Base-by-base conservation (phyloP, 2,797 vertebrate species). In the Corythornis leucogaster region DNA sequence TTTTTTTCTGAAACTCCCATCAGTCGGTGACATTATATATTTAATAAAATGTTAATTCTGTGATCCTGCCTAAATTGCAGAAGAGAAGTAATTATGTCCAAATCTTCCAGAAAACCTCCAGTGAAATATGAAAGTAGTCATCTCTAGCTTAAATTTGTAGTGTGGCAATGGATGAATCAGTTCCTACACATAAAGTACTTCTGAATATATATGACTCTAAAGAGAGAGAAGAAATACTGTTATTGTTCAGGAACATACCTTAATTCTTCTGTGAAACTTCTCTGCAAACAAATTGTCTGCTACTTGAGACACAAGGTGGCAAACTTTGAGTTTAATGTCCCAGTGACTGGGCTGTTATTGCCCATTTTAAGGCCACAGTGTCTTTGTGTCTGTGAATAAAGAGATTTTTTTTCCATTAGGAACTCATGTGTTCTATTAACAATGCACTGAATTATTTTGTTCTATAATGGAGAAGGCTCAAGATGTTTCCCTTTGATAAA, bases 21-120 rank as follows among this genome's bases (percentile, higher is more conserved):
- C 69, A 63, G 43, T 45, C 26, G 33, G 59, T 85, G 82, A 69
- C 80, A 87, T 79, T 76, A 81, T 58, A 15, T 64, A 71, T 80
- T 85, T 79, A 83, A 92, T 43, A 76, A 73, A 81, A 63, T 73
- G 78, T 79, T 94, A 90, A 94, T 81, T 88, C 78, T 79, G 30
- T 69, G 66, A 45, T 73, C 48, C 43, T 85, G n/a, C 59, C 74
- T 91, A 86, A 89, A 63, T 85, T 92, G 67, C 63, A 76, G 8
- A 63, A 80, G 48, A 71, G 68, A 31, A 57, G 63, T 87, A 89
- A 93, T 76, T 84, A 78, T 30, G 50, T 81, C 83, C 87, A 87
- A 84, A 70, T 71, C 55, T 94, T 81, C 28, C 50, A 38, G 59
- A 66, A 28, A 86, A 78, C 30, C 26, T 85, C 46, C 61, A 31